Evolutionary conservation across 2,113 vertebrate species (phyloP).

Genomic region (Mesocricetus auratus): DNA sequence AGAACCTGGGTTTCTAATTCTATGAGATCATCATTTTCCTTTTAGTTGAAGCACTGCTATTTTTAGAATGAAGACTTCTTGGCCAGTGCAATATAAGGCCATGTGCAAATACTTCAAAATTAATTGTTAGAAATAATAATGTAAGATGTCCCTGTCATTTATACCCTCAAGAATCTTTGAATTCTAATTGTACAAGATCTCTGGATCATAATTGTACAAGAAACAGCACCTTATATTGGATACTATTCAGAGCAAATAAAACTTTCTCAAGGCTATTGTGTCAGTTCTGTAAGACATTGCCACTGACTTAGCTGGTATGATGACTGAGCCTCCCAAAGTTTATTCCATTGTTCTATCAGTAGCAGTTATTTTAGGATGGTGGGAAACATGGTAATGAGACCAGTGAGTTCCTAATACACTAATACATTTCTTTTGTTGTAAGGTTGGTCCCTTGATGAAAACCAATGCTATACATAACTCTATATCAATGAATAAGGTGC

Average conservation of each 20-base stretch:
- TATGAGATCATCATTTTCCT: neutral
- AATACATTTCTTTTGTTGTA: neutral
- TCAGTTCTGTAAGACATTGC: neutral
- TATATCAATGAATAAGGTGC: neutral
- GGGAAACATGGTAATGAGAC: neutral
- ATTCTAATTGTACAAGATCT: neutral
- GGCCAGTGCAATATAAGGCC: neutral
- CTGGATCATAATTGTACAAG: neutral
- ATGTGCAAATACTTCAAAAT: neutral
- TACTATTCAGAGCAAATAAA: neutral
- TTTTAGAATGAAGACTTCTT: neutral
- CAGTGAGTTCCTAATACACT: neutral
- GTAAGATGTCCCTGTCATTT: neutral
- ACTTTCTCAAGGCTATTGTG: neutral
- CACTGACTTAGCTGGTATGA: neutral
- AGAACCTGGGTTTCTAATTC: neutral
- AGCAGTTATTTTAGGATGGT: neutral
- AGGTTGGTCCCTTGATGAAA: neutral
- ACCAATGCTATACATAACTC: neutral
- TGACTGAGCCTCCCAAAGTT: neutral
- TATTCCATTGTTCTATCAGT: neutral
- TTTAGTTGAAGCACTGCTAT: neutral
- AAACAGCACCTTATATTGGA: neutral
- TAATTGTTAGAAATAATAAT: neutral
- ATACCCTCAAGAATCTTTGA: neutral